Evolutionary conservation across 2,113 vertebrate genomes (phyloP).

Genomic region (Calyptomena viridis): DNA sequence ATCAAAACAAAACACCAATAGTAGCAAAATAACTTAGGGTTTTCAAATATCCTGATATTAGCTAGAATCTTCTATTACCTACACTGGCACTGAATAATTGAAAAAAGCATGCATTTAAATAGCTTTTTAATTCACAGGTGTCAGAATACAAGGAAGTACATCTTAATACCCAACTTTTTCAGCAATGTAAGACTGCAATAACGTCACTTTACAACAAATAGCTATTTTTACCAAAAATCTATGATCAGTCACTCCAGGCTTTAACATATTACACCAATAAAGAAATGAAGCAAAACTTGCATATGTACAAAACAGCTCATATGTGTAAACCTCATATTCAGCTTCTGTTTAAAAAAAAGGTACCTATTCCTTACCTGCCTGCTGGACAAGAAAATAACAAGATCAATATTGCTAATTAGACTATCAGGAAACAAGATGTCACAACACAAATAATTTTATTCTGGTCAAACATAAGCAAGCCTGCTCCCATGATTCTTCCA

Average conservation of each 20-base stretch:
- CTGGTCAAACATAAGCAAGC: not conserved
- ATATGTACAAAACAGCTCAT: not conserved
- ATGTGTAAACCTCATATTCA: not conserved
- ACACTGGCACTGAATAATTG: not conserved
- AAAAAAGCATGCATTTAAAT: conserved; percentile 44
- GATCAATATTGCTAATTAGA: not conserved
- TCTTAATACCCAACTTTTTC: not conserved
- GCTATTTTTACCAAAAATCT: not conserved
- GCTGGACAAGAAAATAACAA: not conserved
- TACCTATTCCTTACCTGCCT: not conserved
- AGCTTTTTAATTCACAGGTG: conserved; percentile 28
- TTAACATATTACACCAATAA: not conserved
- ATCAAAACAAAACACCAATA: not conserved
- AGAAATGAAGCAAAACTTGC: not conserved
- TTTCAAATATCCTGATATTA: not conserved
- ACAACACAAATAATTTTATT: not conserved
- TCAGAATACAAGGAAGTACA: not conserved
- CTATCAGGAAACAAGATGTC: not conserved
- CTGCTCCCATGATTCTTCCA: not conserved
- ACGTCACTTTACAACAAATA: not conserved
- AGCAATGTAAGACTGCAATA: not conserved
- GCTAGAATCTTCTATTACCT: not conserved
- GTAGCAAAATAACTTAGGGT: not conserved
- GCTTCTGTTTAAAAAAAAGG: not conserved
- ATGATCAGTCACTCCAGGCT: not conserved